Conservation (phyloP, 2,113 vertebrate genomes). For the Dicrurus megarhynchus region DNA sequence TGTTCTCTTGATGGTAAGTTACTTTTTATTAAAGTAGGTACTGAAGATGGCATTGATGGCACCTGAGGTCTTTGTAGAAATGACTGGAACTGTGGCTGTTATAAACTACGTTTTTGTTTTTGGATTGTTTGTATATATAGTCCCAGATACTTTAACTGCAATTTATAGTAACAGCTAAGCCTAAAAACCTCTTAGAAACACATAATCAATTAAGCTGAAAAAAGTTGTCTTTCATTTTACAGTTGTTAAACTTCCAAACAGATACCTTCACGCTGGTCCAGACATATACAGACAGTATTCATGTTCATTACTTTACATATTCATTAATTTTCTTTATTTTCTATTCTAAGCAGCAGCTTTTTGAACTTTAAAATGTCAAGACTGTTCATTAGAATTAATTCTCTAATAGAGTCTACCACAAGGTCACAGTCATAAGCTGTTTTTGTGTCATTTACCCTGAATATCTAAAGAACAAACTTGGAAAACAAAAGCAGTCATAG, state of each 20-base stretch:
- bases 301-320: neutral
- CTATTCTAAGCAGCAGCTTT: neutral
- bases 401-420: neutral
- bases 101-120: neutral
- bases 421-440: neutral
- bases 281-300: neutral
- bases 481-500: neutral
- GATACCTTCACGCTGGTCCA: neutral
- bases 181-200: neutral
- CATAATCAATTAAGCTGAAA: neutral
- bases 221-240: neutral
- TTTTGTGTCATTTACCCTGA: neutral
- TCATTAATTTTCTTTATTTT: neutral
- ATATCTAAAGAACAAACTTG: neutral
- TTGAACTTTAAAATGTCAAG: conserved; percentile 11
- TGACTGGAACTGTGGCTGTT: neutral
- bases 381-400: neutral
- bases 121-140: neutral
- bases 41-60: neutral
- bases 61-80: neutral
- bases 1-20: neutral
- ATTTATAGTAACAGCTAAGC: neutral
- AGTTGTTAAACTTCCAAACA: neutral
- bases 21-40: neutral
- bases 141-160: neutral